phyloP scores from a whole-genome alignment of 2,888 invertebrate species.

The Nomada ruficornis region DNA sequence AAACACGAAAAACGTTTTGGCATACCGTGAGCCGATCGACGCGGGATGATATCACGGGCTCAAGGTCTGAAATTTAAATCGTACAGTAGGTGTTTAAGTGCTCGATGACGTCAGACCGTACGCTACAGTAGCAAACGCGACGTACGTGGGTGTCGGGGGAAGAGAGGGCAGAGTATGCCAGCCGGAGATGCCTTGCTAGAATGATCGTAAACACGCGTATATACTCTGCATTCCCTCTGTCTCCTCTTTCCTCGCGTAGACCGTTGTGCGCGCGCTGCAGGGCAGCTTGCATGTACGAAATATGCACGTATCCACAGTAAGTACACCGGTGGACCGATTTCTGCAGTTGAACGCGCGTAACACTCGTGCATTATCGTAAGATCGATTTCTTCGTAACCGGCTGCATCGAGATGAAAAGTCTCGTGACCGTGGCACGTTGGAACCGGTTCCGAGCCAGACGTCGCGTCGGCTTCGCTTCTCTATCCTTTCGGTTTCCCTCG shows the following conservation, averaged over 20 bases:
- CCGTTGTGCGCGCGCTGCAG: background rate
- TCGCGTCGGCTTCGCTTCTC: slow-evolving; percentile 34
- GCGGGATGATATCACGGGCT: slow-evolving; percentile 72
- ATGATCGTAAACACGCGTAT: slow-evolving; percentile 23
- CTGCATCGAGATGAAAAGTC: slow-evolving; percentile 51
- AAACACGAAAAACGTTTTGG: slow-evolving; percentile 21
- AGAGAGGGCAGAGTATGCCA: background rate
- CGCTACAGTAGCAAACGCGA: slow-evolving; percentile 26
- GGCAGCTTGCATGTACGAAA: background rate
- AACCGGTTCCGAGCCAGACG: slow-evolving; percentile 53
- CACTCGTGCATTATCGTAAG: slow-evolving; percentile 57
- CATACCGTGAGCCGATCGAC: slow-evolving; percentile 11
- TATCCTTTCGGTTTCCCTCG: slow-evolving; percentile 55
- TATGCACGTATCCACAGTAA: background rate
- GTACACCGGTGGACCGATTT: slow-evolving; percentile 23
- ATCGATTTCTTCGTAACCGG: slow-evolving; percentile 62
- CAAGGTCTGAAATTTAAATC: slow-evolving; percentile 72
- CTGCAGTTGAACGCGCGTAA: slow-evolving; percentile 48
- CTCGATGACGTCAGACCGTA: slow-evolving; percentile 65
- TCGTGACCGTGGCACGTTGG: slow-evolving; percentile 59
- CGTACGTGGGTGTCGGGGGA: slow-evolving; percentile 26
- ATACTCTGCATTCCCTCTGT: background rate
- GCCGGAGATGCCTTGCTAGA: background rate
- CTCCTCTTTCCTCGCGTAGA: background rate
- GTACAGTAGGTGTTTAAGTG: slow-evolving; percentile 69